phyloP scores from a whole-genome alignment of 2,888 invertebrate genomes.

The Agrochola litura region DNA sequence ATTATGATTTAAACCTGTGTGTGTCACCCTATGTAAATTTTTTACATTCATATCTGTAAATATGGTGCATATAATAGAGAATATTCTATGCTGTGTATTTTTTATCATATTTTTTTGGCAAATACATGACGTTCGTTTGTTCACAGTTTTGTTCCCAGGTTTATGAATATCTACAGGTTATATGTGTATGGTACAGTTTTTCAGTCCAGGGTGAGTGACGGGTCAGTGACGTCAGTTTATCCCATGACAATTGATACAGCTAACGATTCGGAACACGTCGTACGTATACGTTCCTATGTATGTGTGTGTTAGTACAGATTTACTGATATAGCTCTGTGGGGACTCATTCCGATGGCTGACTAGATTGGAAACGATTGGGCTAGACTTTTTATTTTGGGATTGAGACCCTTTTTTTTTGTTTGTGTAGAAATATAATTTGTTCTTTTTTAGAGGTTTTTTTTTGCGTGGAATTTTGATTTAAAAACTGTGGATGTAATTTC shows the following conservation, averaged over 20 bases:
- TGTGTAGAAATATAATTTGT: conserved; percentile 21
- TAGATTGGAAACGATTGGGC: conserved; percentile 53
- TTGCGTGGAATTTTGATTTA: conserved; percentile 1
- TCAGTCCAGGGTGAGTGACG: conserved; percentile 23
- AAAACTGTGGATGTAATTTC: background rate
- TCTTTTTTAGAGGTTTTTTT: background rate
- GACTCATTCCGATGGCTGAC: conserved; percentile 54
- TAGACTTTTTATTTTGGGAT: conserved; percentile 40
- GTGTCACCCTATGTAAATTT: too few species aligned
- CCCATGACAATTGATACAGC: conserved; percentile 55
- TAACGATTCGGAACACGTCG: conserved; percentile 57
- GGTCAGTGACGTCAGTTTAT: conserved; percentile 35
- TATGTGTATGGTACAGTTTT: background rate
- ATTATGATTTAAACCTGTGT: too few species aligned
- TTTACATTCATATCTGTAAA: too few species aligned
- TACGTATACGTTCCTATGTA: background rate
- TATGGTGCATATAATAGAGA: too few species aligned
- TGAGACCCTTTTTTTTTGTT: conserved; percentile 29
- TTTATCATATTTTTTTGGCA: too few species aligned
- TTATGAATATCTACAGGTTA: background rate
- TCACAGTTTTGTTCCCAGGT: background rate
- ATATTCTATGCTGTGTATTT: too few species aligned
- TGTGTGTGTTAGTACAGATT: conserved; percentile 48
- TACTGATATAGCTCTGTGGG: conserved; percentile 54
- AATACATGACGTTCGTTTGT: too few species aligned